These are phyloP conservation scores for Argyrosomus regius DNA, from an alignment of 2,797 vertebrate species.

Conservation along the genomic window DNA sequence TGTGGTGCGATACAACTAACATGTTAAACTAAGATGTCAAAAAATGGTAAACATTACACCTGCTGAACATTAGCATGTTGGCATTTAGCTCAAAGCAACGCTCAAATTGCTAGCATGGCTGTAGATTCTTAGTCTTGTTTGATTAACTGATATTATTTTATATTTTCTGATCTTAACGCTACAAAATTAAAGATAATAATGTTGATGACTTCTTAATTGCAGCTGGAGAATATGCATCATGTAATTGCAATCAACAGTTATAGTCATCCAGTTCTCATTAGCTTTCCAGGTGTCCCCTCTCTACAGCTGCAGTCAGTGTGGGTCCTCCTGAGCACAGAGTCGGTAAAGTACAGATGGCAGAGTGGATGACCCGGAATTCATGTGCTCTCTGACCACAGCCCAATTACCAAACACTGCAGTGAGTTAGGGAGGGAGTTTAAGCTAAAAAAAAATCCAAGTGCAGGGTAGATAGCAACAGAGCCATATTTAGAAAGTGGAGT, in stretches of 20 bases:
- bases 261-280: neutral
- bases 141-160: neutral
- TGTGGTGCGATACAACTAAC: too few species aligned
- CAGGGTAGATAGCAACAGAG: conserved; percentile 63
- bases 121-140: too few species aligned
- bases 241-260: conserved; percentile 12
- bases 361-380: conserved; percentile 51
- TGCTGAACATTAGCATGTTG: neutral
- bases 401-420: conserved; percentile 61
- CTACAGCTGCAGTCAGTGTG: conserved; percentile 2
- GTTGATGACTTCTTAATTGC: conserved; percentile 2
- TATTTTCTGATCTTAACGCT: neutral
- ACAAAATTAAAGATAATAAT: neutral
- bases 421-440: conserved; percentile 31
- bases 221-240: neutral
- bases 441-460: conserved; percentile 38
- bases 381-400: conserved; percentile 59
- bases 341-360: conserved; percentile 48
- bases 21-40: neutral
- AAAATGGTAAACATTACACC: neutral
- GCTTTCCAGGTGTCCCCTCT: conserved; percentile 11
- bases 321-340: conserved; percentile 15
- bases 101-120: too few species aligned
- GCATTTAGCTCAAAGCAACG: neutral
- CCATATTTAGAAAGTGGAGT: conserved; percentile 68